Evolutionary conservation across 2,797 vertebrate genomes (phyloP).

Genomic region (Enteromius paludinosus): DNA sequence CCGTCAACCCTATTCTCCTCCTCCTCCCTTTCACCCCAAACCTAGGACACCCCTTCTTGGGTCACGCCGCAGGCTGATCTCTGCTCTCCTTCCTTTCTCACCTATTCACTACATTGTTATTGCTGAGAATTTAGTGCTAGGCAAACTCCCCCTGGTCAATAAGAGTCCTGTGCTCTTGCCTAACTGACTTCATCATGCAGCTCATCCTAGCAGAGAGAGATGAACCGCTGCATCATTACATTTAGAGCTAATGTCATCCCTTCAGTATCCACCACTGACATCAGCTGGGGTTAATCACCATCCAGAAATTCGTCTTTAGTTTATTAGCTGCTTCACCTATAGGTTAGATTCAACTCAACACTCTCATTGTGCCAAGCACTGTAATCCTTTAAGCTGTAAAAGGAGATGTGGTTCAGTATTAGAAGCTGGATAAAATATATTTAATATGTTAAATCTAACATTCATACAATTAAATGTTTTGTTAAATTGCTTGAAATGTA

Average conservation of each 20-base stretch:
- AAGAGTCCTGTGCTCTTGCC: conserved; percentile 61
- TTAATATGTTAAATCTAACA: conserved; percentile 7
- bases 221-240: conserved; percentile 49
- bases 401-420: background rate
- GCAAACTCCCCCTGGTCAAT: conserved; percentile 68
- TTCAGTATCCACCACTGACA: conserved; percentile 37
- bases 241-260: conserved; percentile 51
- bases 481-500: background rate
- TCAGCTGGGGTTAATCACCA: conserved; percentile 37
- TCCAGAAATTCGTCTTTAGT: conserved; percentile 32
- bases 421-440: conserved; percentile 10
- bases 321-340: conserved; percentile 42
- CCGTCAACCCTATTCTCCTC: conserved; percentile 35
- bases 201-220: conserved; percentile 51
- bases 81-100: conserved; percentile 66
- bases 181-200: conserved; percentile 69
- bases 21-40: conserved; percentile 28
- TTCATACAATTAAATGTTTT: background rate
- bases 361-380: conserved; percentile 23
- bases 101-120: conserved; percentile 76
- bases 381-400: conserved; percentile 42
- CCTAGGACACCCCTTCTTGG: conserved; percentile 35
- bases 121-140: conserved; percentile 77
- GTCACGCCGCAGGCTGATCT: conserved; percentile 37
- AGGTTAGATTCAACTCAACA: conserved; percentile 47